phyloP scores from a whole-genome alignment of 1,140 invertebrate genomes.

The Oscheius sp. region DNA sequence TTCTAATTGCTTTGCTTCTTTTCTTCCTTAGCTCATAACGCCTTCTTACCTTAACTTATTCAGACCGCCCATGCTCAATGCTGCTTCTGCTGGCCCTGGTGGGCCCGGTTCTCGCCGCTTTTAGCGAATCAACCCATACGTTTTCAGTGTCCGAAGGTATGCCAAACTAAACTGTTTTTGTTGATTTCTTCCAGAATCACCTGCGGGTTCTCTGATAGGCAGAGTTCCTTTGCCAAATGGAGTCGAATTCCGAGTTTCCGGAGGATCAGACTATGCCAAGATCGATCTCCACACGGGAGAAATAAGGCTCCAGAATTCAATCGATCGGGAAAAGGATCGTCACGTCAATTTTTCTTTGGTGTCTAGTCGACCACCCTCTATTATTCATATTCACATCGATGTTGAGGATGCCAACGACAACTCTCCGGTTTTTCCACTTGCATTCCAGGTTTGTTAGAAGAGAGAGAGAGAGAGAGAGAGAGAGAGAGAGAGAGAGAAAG shows the following conservation, averaged over 20 bases:
- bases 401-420: conserved; percentile 9
- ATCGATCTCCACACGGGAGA: not conserved
- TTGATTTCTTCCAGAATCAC: not conserved
- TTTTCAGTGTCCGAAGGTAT: not conserved
- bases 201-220: not conserved
- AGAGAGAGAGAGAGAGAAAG: not conserved
- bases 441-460: conserved; percentile 6
- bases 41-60: too few relatives aligned
- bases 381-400: not conserved
- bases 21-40: too few relatives aligned
- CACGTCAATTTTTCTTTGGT: not conserved
- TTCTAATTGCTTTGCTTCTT: not conserved
- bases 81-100: not conserved
- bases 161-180: not conserved
- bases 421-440: not conserved
- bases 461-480: not conserved
- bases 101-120: not conserved
- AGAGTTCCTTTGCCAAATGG: not conserved
- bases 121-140: not conserved
- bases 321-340: not conserved
- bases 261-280: too few relatives aligned
- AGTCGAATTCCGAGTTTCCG: not conserved
- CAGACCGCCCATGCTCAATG: not conserved
- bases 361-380: not conserved
- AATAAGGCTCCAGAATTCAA: not conserved